Evolutionary conservation across 2,797 vertebrate species (phyloP), one percentile per base, ranked within the genome.

Genomic region (Presbytis comata): DNA sequence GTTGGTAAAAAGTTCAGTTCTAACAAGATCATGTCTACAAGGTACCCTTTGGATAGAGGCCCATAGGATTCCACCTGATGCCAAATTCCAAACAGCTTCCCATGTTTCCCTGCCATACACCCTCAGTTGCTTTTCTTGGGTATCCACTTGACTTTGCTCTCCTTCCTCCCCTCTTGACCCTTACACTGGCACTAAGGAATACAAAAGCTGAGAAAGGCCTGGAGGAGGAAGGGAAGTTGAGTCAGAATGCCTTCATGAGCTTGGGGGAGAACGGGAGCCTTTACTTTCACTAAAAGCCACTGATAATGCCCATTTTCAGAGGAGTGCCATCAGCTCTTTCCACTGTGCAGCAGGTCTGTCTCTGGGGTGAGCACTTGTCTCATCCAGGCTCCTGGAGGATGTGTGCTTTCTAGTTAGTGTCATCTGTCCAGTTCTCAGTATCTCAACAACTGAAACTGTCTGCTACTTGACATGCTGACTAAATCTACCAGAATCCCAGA

Each of bases 261-360:
- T 14, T 33, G 72, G 26, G 21, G 75, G 28, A 30, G 55, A 74
- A 82, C 12, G 17, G 4, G 8, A 26, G 67, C 7, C 64, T 81
- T n/a, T 59, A 28, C 61, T 46, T 17, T 83, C 74, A 48, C 28
- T 16, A 46, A n/a, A 59, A 30, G 59, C 11, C 24, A 22, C 64
- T 0, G 14, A 36, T 5, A 11, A n/a, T 3, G 0, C 11, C 75
- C 30, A 1, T 8, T 19, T 30, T 22, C 44, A 59, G 55, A 28
- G 24, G 53, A 28, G 8, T 5, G 0, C 17, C 4, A 6, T 70
- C 13, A 6, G 8, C 22, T 26, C 44, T 33, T 24, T 22, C 67
- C 16, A 9, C 0, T 17, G 36, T 33, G 50, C 76, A 64, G 72
- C 6, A 1, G 64, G 28, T 30, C 59, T 26, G n/a, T 33, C 14